phyloP scores from a whole-genome alignment of 2,888 invertebrate genomes.

The Cephus nigrinus region DNA sequence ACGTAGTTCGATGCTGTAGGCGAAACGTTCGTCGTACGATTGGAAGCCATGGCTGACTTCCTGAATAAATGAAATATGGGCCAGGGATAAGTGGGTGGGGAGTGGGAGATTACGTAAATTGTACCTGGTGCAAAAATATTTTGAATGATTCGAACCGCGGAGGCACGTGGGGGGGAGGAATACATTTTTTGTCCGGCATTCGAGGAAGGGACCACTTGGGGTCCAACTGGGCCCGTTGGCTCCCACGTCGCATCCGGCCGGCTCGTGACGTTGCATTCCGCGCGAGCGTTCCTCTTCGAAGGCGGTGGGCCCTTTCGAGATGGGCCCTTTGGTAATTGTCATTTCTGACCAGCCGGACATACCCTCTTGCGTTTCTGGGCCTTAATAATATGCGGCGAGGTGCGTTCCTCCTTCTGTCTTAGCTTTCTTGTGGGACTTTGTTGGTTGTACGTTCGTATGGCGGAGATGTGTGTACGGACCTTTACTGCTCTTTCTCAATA shows the following conservation, averaged over 20 bases:
- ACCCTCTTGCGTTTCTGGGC: slow-evolving; percentile 43
- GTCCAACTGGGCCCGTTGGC: slow-evolving; percentile 3
- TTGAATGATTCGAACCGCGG: not conserved
- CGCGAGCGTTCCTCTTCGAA: slow-evolving; percentile 10
- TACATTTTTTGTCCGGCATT: not conserved
- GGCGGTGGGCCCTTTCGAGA: slow-evolving; percentile 30
- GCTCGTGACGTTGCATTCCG: slow-evolving; percentile 45
- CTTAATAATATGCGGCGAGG: slow-evolving; percentile 57
- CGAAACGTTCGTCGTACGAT: not conserved
- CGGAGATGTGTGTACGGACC: not conserved
- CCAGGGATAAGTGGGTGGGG: not conserved
- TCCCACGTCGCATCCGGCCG: slow-evolving; percentile 18
- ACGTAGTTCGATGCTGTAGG: not conserved
- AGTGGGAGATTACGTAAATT: not conserved
- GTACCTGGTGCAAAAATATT: not conserved
- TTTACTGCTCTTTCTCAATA: not conserved
- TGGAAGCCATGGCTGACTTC: not conserved
- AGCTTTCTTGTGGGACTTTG: not conserved
- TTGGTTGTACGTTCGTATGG: not conserved
- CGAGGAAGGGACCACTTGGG: not conserved
- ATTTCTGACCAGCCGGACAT: slow-evolving; percentile 59
- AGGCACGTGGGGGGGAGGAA: not conserved
- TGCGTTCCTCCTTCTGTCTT: not conserved
- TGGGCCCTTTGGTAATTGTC: slow-evolving; percentile 56
- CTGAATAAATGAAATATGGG: not conserved